phyloP scores from a whole-genome alignment of 2,797 vertebrate species.

The Myiotriccus ornatus region DNA sequence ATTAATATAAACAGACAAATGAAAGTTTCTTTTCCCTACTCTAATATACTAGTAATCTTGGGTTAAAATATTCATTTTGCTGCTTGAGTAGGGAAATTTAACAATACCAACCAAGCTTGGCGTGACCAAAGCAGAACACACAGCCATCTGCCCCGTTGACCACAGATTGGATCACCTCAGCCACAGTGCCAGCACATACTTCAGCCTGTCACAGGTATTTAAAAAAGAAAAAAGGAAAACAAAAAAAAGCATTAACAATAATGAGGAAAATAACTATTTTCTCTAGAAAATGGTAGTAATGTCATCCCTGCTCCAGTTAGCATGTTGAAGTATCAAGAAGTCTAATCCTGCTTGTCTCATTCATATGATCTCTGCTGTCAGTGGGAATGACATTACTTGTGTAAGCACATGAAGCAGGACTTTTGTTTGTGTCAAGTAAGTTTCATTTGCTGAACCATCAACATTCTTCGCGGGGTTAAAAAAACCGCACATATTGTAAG shows the following conservation, averaged over 20 bases:
- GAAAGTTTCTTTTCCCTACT: neutral
- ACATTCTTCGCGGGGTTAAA: neutral
- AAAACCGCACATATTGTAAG: neutral
- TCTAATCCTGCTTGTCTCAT: neutral
- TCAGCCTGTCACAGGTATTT: slow-evolving; percentile 81
- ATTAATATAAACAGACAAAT: neutral
- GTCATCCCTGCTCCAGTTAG: neutral
- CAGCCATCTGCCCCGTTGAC: slow-evolving; percentile 95
- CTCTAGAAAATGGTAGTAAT: neutral
- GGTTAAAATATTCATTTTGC: neutral
- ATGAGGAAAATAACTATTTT: neutral
- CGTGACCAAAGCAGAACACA: slow-evolving; percentile 91
- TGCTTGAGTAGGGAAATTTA: neutral
- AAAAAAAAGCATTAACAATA: neutral
- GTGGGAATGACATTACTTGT: neutral
- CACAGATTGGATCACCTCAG: slow-evolving; percentile 95
- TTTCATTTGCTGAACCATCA: neutral
- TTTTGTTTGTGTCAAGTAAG: neutral
- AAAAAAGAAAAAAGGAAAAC: neutral
- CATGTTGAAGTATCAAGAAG: neutral
- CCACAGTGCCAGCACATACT: slow-evolving; percentile 90
- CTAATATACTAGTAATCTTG: neutral
- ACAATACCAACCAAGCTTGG: slow-evolving; percentile 88
- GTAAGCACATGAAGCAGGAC: neutral
- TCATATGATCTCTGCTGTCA: neutral